Evolutionary conservation across 2,797 vertebrate species (phyloP), one percentile per base, ranked within the genome.

Genomic region (Eupleurogrammus muticus): DNA sequence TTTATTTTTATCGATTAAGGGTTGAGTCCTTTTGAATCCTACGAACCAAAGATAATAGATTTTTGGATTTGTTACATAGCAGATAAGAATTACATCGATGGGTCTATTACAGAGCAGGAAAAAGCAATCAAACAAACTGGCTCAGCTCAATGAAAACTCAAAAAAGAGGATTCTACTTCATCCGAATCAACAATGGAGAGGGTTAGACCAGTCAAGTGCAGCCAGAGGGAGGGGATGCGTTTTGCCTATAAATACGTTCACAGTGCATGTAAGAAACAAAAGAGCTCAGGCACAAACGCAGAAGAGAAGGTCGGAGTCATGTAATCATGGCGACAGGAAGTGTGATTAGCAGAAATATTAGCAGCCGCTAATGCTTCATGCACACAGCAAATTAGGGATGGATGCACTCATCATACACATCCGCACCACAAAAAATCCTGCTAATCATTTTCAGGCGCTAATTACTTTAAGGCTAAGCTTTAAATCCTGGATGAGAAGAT

Each of bases 261-360:
- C 63, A 48, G 60, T 36, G 68, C 65, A 75, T 68, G 80, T 73
- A 82, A 66, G 57, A 64, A 40, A 60, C 77, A 79, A 61, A 65
- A 5, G 19, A 38, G 49, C 73, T 35, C 47, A 28, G 42, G 44
- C 1, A 13, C 20, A 63, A 68, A 73, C 23, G 49, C 47, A 20
- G 38, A 63, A 23, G 52, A 76, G 71, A 69, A 58, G 50, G 20
- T 60, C 44, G 58, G 48, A 42, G 34, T 49, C 58, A n/a, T 75
- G 65, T 73, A 80, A 90, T 91, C 89, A 90, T 5, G 10, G 55
- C 65, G 89, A 87, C 87, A 68, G 73, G 57, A 78, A 79, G 80
- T 71, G 70, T 70, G 88, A 83, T 80, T 72, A 76, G 77, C 71
- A 75, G 70, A 79, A 75, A 79, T 57, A 57, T 54, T 40, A 58